Base-by-base conservation (phyloP, 2,113 vertebrate genomes). In the Greenwoodochromis staneri region DNA sequence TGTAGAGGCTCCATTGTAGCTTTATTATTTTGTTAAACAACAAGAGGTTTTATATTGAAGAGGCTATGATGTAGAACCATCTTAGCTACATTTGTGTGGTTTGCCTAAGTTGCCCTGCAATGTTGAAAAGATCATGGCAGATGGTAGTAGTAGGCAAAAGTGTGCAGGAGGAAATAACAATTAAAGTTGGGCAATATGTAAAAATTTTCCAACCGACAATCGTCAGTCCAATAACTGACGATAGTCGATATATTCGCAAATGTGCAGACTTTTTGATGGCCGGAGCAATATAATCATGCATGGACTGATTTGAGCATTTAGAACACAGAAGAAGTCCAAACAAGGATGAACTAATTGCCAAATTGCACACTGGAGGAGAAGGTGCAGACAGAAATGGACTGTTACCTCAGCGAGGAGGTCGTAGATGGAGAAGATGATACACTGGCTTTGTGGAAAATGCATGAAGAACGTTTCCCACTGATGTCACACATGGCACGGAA, bases 1-100 rank as follows among this genome's bases (percentile, higher is more conserved):
- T 66, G 19, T n/a, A 66, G 61, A 63, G 59, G 31, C 61, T 38
- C 31, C 19, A 38, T 5, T 38, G 34, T n/a, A 36, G 34, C 10
- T 34, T 63, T 11, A 63, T 4, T 63, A 63, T 61, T 63, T 63
- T 63, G 59, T 63, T 63, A 34, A 63, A 63, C 59, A 63, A 36
- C 31, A 63, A 63, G 14, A 31, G 6, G 31, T n/a, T 36, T 63
- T n/a, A 63, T 36, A 63, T 63, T 63, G 16, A 63, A 63, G 59
- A n/a, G 34, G 31, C 31, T 63, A 63, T 36, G 31, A 63, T 63
- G 6, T 63, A 63, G 16, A 63, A 63, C 59, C 4, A 38, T 4
- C 9, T 63, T 69, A 38, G 19, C 9, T 36, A 36, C 61, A 38
- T 36, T 38, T 66, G 17, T 66, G 61, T 36, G 31, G 17, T 66